phyloP scores from a whole-genome alignment of 2,888 invertebrate species.

The Scrobipalpa atriplicella region DNA sequence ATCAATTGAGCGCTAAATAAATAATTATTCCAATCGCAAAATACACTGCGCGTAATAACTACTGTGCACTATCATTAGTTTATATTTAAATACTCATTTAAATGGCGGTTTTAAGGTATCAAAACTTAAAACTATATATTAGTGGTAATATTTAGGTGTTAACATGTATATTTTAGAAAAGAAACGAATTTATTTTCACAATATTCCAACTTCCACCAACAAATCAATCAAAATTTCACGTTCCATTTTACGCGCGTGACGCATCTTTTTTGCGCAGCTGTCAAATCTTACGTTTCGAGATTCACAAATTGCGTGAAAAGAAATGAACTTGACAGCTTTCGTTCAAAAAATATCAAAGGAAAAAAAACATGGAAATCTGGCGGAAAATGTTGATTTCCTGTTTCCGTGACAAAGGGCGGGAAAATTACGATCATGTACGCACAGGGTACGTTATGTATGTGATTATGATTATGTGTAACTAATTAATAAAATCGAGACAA shows the following conservation, averaged over 20 bases:
- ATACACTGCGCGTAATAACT: slow-evolving; percentile 7
- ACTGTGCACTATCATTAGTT: background rate
- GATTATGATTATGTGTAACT: too few species aligned
- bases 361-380: too few species aligned
- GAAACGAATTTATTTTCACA: slow-evolving; percentile 16
- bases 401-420: too few species aligned
- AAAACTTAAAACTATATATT: background rate
- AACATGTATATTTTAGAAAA: background rate
- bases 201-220: slow-evolving; percentile 24
- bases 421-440: too few species aligned
- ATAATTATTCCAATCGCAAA: background rate
- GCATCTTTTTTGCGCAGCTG: background rate
- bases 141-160: background rate
- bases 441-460: too few species aligned
- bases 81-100: background rate
- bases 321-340: slow-evolving; percentile 19
- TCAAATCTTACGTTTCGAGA: background rate
- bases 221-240: slow-evolving; percentile 36
- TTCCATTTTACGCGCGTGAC: slow-evolving; percentile 28
- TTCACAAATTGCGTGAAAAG: background rate
- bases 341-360: too few species aligned
- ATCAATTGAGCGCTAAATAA: slow-evolving; percentile 1
- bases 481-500: too few species aligned
- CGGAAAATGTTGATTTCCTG: too few species aligned
- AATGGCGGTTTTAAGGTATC: background rate